Evolutionary conservation across 2,113 vertebrate genomes (phyloP), one percentile per base, ranked within the genome.

Genomic region (Scytalopus superciliaris): DNA sequence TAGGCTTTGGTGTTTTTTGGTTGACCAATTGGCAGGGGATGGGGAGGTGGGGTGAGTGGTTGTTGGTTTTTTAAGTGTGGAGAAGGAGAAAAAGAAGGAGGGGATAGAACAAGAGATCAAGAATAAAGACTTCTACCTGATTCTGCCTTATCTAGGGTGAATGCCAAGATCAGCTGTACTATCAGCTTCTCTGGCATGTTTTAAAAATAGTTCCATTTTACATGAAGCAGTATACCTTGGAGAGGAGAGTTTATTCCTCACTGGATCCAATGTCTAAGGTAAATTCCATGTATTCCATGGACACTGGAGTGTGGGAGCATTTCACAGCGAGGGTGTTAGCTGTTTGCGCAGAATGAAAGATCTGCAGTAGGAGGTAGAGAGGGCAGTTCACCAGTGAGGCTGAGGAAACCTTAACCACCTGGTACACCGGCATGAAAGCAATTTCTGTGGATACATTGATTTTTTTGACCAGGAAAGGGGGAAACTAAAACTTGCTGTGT

Each of bases 251-350:
- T 89, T 75, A 33, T 64, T 16, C 28, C 24, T 79, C 16, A 10
- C 4, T 57, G n/a, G 11, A 57, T 37, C 15, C 22, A 28, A 2
- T 7, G 22, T 23, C 28, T 11, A 37, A 40, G 14, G 45, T 39
- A 53, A 79, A 57, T 9, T 27, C 49, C 49, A 18, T 53, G 1
- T 25, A 15, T 82, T 55, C 67, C 52, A 33, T 23, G 37, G 50
- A n/a, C 86, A 31, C 1, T 25, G 47, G 18, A 27, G 23, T 24
- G 23, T 59, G 33, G 25, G 23, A 80, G 8, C 17, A 60, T 50
- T 80, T 88, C 37, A 21, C 14, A 28, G 15, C 0, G 0, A 50
- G 49, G 37, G 3, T 3, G 4, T 63, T 57, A 49, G 18, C 3
- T 59, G 23, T 50, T 72, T 13, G 55, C 12, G 24, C 12, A 27